Conservation (phyloP, 2,797 vertebrate species). For the Clarias fuscus region DNA sequence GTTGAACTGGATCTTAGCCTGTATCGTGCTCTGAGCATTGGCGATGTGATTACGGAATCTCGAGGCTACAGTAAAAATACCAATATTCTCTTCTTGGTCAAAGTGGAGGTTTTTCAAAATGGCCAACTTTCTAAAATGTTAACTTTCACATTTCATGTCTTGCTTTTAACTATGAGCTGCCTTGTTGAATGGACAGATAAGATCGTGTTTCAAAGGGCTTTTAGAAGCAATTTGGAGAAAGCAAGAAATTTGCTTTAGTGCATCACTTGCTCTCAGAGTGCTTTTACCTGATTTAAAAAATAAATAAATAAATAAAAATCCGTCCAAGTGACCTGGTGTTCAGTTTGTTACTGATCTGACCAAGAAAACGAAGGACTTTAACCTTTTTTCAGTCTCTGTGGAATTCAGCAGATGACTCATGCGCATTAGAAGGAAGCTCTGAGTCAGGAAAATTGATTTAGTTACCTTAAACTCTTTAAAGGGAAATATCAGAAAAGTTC, state of each 20-base stretch:
- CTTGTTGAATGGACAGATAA: background rate
- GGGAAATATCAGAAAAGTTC: background rate
- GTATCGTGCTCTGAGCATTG: background rate
- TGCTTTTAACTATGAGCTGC: background rate
- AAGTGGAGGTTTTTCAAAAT: background rate
- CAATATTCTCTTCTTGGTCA: background rate
- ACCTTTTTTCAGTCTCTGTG: background rate
- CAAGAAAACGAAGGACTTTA: background rate
- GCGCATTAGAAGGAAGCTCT: background rate
- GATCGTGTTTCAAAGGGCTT: slow-evolving; percentile 1
- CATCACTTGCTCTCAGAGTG: background rate
- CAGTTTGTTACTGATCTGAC: background rate
- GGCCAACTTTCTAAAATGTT: background rate
- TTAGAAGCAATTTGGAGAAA: background rate
- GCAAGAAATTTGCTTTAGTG: background rate
- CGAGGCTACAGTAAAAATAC: background rate
- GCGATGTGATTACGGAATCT: background rate
- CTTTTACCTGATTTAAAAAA: background rate
- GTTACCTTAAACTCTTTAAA: background rate
- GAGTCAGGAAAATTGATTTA: background rate
- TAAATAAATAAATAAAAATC: too few species aligned
- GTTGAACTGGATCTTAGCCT: background rate
- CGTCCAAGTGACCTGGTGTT: background rate
- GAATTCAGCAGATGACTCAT: background rate
- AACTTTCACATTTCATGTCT: background rate